These are phyloP conservation scores for Plebejus anna DNA, from an alignment of 2,888 invertebrate genomes.

Conservation along the genomic window DNA sequence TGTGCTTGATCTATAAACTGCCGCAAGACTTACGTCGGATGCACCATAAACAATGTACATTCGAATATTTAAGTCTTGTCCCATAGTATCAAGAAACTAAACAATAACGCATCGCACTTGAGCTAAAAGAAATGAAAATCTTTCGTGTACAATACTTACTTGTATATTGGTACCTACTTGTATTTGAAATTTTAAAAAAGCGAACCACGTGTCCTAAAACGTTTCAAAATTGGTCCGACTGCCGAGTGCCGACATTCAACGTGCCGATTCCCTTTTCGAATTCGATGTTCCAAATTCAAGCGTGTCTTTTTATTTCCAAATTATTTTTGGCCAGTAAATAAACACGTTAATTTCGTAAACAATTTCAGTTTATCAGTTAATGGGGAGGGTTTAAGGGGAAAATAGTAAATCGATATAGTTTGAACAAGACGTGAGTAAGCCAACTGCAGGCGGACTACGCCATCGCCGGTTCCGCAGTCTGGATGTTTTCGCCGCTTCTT, in stretches of 20 bases:
- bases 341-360: not conserved
- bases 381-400: conserved; percentile 31
- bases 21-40: not conserved
- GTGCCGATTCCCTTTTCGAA: not conserved
- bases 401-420: conserved; percentile 68
- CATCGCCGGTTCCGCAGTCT: conserved; percentile 70
- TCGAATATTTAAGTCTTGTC: not conserved
- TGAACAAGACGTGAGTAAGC: conserved; percentile 64
- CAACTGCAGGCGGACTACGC: conserved; percentile 72
- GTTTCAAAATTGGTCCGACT: not conserved
- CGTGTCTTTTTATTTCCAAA: not conserved
- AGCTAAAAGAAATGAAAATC: not conserved
- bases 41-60: not conserved
- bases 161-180: not conserved
- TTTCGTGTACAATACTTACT: not conserved
- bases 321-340: not conserved
- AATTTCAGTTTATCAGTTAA: conserved; percentile 9
- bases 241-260: not conserved
- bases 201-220: conserved; percentile 9
- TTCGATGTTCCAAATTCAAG: conserved; percentile 12
- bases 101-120: not conserved
- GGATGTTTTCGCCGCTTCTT: conserved; percentile 33
- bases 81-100: not conserved
- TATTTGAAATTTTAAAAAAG: not conserved
- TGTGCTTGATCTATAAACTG: conserved; percentile 12